A percentile compares a stretch with the other conserved stretches of the same genome.
These are phyloP conservation scores for Bursaphelenchus mucronatus DNA, from an alignment of 1,140 invertebrate genomes.

Conservation along the genomic window DNA sequence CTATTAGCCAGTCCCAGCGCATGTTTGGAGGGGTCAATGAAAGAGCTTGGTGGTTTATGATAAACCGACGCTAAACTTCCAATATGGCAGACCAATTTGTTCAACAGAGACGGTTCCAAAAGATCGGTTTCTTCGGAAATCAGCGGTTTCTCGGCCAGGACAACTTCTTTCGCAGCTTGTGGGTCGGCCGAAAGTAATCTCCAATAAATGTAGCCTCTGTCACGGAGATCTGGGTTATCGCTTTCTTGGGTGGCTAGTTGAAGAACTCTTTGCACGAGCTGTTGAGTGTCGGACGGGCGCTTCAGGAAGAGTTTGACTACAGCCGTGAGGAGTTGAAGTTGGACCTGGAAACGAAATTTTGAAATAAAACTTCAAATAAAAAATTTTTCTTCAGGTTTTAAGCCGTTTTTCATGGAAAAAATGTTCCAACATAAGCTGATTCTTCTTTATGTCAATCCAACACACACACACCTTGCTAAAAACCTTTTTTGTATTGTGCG, in stretches of 20 bases:
- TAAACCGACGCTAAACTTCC: conserved; percentile 96
- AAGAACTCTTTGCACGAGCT: conserved; percentile 78
- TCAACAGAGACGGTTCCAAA: conserved; percentile 90
- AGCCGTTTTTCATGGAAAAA: conserved; percentile 1
- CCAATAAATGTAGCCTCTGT: conserved; percentile 99
- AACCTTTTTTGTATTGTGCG: neutral
- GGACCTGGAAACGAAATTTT: conserved; percentile 67
- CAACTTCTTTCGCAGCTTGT: conserved; percentile 89
- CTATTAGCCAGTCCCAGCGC: conserved; percentile 58
- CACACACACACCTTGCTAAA: conserved; percentile 9
- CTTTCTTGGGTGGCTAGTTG: conserved; percentile 71
- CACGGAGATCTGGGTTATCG: conserved; percentile 97
- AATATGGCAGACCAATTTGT: conserved; percentile 98
- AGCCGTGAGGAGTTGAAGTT: conserved; percentile 89
- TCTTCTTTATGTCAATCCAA: no score
- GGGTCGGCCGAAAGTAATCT: conserved; percentile 94
- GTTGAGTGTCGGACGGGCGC: conserved; percentile 93
- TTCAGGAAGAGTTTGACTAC: conserved; percentile 98
- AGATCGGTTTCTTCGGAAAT: conserved; percentile 99
- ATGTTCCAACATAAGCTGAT: no score
- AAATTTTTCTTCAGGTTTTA: conserved; percentile 19
- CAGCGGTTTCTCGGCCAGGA: conserved; percentile 96
- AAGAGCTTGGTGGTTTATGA: conserved; percentile 96
- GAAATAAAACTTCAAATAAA: no score
- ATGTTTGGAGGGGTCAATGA: conserved; percentile 76